Conservation (phyloP, 1,140 invertebrate genomes). For the Pseudomyrmex cubaensis region DNA sequence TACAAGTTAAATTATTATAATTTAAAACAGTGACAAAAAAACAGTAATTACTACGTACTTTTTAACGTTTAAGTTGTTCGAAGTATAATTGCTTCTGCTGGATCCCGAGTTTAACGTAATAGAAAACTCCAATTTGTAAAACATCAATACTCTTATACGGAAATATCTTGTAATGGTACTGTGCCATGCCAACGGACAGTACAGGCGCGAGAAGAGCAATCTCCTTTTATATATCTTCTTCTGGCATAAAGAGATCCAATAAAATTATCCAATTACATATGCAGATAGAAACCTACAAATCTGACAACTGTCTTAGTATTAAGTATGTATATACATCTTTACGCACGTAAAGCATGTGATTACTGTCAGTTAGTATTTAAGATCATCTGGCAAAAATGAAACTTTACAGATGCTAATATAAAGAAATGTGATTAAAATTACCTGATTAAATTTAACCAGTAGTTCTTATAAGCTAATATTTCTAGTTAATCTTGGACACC, state of each 20-base stretch:
- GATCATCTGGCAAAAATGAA: constrained; percentile 61
- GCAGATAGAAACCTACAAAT: constrained; percentile 71
- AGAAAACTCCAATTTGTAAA: constrained; percentile 23
- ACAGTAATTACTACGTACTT: constrained; percentile 1
- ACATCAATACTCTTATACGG: constrained; percentile 21
- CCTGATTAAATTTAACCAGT: constrained; percentile 16
- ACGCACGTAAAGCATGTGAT: neutral
- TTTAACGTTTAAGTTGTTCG: neutral
- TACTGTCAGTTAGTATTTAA: constrained; percentile 64
- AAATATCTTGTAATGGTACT: constrained; percentile 21
- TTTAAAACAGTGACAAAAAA: neutral
- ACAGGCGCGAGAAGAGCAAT: neutral
- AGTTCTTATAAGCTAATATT: neutral
- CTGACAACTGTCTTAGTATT: constrained; percentile 25
- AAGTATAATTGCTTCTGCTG: neutral
- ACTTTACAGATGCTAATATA: constrained; percentile 49
- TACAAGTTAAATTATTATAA: neutral
- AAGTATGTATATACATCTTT: neutral
- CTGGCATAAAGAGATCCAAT: constrained; percentile 61
- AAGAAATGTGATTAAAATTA: constrained; percentile 51
- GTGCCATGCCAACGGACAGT: neutral
- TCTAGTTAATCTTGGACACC: neutral
- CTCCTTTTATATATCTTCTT: constrained; percentile 58
- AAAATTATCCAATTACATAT: constrained; percentile 81
- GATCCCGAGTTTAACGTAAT: neutral